These are phyloP conservation scores for Riparia riparia DNA, from an alignment of 2,113 vertebrate species.

Conservation along the genomic window DNA sequence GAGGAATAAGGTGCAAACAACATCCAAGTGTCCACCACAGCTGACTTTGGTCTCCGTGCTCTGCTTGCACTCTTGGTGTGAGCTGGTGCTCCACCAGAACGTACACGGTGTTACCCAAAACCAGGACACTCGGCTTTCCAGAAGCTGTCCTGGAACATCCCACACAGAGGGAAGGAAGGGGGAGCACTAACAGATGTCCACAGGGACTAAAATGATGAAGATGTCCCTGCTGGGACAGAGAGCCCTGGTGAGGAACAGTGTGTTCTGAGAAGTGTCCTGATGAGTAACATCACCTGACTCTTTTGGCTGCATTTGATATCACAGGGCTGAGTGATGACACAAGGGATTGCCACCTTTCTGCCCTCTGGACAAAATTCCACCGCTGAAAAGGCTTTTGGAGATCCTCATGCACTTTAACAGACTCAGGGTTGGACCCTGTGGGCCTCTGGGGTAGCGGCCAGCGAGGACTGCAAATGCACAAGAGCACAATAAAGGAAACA, in stretches of 20 bases:
- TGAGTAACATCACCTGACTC: not conserved
- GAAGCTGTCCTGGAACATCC: slow-evolving; percentile 5
- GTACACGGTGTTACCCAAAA: not conserved
- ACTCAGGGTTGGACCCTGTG: not conserved
- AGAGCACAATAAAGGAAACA: not conserved
- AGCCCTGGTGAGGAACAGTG: not conserved
- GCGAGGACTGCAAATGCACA: fast-evolving
- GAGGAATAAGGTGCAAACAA: not conserved
- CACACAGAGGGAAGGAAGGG: not conserved
- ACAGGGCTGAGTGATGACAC: not conserved
- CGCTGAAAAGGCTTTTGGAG: not conserved
- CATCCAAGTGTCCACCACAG: not conserved
- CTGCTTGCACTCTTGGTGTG: not conserved
- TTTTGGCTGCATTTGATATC: not conserved
- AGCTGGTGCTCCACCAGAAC: not conserved
- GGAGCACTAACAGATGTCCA: not conserved
- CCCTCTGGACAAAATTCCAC: not conserved
- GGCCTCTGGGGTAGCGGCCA: not conserved
- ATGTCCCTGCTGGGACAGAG: not conserved
- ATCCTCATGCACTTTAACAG: not conserved
- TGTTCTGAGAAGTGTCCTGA: not conserved
- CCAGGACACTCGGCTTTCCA: not conserved
- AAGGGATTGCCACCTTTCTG: not conserved
- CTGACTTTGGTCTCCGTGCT: not conserved
- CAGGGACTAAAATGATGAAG: not conserved